Conservation (phyloP, 2,888 invertebrate genomes). For the Latheticus oryzae region DNA sequence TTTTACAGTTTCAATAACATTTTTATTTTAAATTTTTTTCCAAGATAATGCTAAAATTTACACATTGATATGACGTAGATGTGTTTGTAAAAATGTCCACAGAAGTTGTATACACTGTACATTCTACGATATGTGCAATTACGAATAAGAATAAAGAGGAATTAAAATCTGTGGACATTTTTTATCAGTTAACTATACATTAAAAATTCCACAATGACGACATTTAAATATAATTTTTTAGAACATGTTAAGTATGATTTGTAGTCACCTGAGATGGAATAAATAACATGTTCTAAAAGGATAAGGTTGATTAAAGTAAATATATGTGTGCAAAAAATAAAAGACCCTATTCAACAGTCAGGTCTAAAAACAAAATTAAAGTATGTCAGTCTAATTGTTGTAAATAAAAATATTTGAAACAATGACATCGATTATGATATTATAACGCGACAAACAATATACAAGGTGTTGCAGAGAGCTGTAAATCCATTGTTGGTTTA, state of each 20-base stretch:
- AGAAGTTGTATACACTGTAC: constrained; percentile 41
- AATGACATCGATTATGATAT: constrained; percentile 37
- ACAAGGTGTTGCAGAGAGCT: no score
- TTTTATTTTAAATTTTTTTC: constrained; percentile 26
- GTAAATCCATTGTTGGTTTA: no score
- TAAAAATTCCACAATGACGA: constrained; percentile 35
- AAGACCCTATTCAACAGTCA: constrained; percentile 60
- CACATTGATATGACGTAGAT: constrained; percentile 56
- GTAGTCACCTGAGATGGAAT: constrained; percentile 51
- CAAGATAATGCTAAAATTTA: constrained; percentile 46
- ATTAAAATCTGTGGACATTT: constrained; percentile 50
- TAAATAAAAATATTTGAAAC: constrained; percentile 42
- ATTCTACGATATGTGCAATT: constrained; percentile 59
- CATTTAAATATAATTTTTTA: constrained; percentile 35
- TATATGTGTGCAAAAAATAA: constrained; percentile 53
- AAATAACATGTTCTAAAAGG: constrained; percentile 45
- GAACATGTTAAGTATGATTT: constrained; percentile 47
- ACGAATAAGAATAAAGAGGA: no score
- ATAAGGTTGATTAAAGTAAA: constrained; percentile 42
- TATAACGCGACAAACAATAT: constrained; percentile 42
- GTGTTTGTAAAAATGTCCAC: constrained; percentile 51
- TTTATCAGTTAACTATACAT: constrained; percentile 34
- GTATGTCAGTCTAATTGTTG: constrained; percentile 47
- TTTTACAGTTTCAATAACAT: no score
- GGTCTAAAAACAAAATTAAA: constrained; percentile 50